Conservation (phyloP, 2,113 vertebrate species). For the Apodemus sylvaticus region DNA sequence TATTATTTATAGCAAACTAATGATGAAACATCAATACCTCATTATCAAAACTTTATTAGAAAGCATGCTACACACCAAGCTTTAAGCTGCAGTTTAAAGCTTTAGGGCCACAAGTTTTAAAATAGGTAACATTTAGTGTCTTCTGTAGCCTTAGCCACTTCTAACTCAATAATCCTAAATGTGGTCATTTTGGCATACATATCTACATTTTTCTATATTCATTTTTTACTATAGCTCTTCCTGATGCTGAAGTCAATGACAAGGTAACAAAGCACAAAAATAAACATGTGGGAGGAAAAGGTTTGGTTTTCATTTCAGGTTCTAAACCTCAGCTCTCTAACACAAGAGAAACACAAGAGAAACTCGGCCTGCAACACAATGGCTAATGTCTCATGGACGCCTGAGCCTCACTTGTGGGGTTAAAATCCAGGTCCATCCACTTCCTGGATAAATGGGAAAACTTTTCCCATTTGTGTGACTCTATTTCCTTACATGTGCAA, state of each 20-base stretch:
- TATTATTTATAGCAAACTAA: slow-evolving; percentile 33
- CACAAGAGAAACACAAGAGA: background rate
- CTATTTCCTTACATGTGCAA: background rate
- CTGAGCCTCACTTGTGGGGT: background rate
- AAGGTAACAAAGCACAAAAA: background rate
- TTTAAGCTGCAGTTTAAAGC: background rate
- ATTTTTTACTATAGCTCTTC: background rate
- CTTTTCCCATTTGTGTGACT: background rate
- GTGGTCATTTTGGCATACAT: background rate
- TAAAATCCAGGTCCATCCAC: background rate
- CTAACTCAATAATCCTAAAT: background rate
- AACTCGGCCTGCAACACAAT: background rate
- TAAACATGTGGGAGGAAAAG: background rate
- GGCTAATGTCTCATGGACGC: slow-evolving; percentile 4
- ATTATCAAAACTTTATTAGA: slow-evolving; percentile 14
- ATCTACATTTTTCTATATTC: background rate
- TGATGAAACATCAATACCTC: slow-evolving; percentile 4
- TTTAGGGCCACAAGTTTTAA: background rate
- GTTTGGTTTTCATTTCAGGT: background rate
- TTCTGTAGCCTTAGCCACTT: background rate
- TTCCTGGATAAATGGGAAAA: slow-evolving; percentile 29
- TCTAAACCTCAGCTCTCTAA: background rate
- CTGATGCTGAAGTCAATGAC: background rate
- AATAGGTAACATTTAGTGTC: background rate
- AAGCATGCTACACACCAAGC: background rate